Evolutionary conservation across 2,797 vertebrate genomes (phyloP), one percentile per base, ranked within the genome.

Genomic region (Thamnophis elegans): DNA sequence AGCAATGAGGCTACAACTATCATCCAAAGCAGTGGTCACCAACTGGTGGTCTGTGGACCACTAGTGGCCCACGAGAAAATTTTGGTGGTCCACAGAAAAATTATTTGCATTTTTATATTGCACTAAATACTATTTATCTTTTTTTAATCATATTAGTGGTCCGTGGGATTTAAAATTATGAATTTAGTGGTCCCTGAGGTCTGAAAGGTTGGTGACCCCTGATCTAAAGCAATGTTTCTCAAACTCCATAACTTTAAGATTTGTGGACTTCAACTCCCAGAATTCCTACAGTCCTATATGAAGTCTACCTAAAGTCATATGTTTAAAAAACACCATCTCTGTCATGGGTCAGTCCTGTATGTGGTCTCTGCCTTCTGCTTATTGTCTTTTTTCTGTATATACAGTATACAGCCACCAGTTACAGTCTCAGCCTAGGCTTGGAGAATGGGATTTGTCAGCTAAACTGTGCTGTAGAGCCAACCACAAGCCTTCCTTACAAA

Each of bases 401-500:
- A 1, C 3, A 42, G n/a, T 42, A 42, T 36, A 14, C 18, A 89
- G 51, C 18, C 68, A 56, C 90, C 32, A 62, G 47, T 85, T 47
- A n/a, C 14, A 62, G 22, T 32, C 54, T 51, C 0, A 0, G 32
- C 87, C 85, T 1, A 1, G 82, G 62, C 53, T 2, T 0, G 4
- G 10, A 86, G 10, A 95, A 91, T 88, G 5, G 4, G 53, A 92
- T 88, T 54, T 2, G 1, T 68, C 32, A 59, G 22, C 1, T 12
- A 53, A 90, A 85, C 18, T 8, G 1, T 2, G 0, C 93, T 5
- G 88, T 87, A 59, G 91, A 94, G 89, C 73, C 90, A 93, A 78
- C 91, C 32, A 92, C 91, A 59, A 1, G 0, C 10, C 89, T 93
- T 93, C 82, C 92, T 95, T 93, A 92, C 87, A 89, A 92, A 95